phyloP scores from a whole-genome alignment of 35 echinoderm and acorn worm genomes.

The Patiria miniata region DNA sequence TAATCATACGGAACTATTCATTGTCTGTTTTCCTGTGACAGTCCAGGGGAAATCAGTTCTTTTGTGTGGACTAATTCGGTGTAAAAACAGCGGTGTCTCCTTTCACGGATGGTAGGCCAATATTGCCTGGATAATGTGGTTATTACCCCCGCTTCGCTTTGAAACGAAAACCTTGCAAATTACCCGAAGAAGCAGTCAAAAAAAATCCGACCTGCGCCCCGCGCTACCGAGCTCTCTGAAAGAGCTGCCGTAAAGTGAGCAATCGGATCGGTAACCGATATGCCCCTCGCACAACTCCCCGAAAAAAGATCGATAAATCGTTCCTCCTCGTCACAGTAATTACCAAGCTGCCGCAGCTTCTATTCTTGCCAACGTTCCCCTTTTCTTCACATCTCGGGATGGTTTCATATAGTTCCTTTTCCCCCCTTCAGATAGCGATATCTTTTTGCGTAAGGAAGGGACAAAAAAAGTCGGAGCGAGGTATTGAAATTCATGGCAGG shows the following conservation, averaged over 20 bases:
- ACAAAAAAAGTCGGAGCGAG: neutral
- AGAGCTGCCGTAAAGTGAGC: neutral
- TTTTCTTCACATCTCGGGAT: too few relatives aligned
- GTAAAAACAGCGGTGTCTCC: neutral
- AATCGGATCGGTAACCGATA: constrained; percentile 12
- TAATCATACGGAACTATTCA: too few relatives aligned
- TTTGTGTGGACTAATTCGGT: too few relatives aligned
- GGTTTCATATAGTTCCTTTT: too few relatives aligned
- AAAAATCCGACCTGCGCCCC: neutral
- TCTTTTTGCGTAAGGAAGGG: too few relatives aligned
- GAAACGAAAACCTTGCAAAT: constrained; percentile 8
- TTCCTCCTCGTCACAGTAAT: constrained; percentile 18
- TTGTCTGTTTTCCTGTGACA: too few relatives aligned
- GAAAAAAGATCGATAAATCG: constrained; percentile 21
- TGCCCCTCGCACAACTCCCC: neutral
- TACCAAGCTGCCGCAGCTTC: neutral
- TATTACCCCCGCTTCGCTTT: neutral
- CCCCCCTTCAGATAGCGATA: too few relatives aligned
- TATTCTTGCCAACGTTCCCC: too few relatives aligned
- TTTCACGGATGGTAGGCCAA: neutral
- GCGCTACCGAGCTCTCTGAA: too few relatives aligned
- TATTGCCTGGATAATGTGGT: neutral
- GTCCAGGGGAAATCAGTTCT: too few relatives aligned
- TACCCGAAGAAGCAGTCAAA: neutral
- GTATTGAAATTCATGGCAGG: constrained; percentile 10